A percentile compares a stretch with the other conserved stretches of the same genome.
These are phyloP conservation scores for Bombus soroeensis DNA, from an alignment of 1,140 invertebrate genomes.

Conservation along the genomic window DNA sequence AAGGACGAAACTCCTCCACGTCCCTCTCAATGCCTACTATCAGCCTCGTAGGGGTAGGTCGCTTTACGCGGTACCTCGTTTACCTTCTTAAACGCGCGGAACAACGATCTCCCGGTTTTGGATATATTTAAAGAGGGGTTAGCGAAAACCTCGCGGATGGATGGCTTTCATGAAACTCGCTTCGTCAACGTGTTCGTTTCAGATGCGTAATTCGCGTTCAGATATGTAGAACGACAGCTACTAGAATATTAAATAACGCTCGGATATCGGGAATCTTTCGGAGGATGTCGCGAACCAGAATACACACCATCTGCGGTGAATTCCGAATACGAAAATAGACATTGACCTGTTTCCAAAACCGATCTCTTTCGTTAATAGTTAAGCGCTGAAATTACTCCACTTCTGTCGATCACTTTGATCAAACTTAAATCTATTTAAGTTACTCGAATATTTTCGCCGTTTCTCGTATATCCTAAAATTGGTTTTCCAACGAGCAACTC, in stretches of 20 bases:
- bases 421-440: neutral
- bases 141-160: too few species aligned
- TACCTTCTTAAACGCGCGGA: slow-evolving; percentile 56
- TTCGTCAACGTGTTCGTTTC: too few species aligned
- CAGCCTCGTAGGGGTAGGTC: slow-evolving; percentile 53
- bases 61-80: slow-evolving; percentile 47
- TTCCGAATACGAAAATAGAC: neutral
- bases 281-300: neutral
- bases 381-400: neutral
- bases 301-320: neutral
- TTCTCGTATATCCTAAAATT: neutral
- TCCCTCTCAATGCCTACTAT: slow-evolving; percentile 1
- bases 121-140: neutral
- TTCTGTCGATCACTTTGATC: neutral
- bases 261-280: neutral
- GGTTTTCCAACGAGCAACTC: neutral
- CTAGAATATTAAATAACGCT: neutral
- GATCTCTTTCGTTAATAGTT: neutral
- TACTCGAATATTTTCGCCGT: neutral
- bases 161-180: too few species aligned
- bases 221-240: neutral
- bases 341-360: neutral
- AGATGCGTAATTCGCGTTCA: neutral
- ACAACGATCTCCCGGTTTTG: slow-evolving; percentile 15
- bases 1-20: slow-evolving; percentile 33